Evolutionary conservation across 2,113 vertebrate species (phyloP), one percentile per base, ranked within the genome.

Genomic region (Xiphias gladius): DNA sequence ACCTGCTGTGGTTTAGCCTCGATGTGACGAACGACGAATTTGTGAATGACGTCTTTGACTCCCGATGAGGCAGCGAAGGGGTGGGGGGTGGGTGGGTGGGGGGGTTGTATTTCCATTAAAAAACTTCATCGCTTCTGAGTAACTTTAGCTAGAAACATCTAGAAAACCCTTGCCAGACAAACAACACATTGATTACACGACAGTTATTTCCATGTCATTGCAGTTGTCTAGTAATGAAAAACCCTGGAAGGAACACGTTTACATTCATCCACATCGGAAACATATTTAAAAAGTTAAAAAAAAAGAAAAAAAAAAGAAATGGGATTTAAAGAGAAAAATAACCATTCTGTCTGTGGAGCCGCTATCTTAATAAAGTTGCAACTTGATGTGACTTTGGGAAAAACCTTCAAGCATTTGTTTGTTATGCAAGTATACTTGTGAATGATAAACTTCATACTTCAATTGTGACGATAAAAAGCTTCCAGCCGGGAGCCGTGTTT

Each of bases 401-500:
- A 79, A 84, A 76, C 68, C 89, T 94, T 95, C 86, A 91, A 95
- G 93, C 94, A 91, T 96, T 84, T 96, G 94, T 96, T 95, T 95
- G 96, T 97, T 96, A 95, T 96, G 97, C 94, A 95, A 96, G 96
- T 96, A 77, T 92, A 96, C 94, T 94, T 93, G 95, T 95, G 95
- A 96, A 95, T 96, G 95, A 96, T 89, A 84, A 90, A 95, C 96
- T 94, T 96, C 95, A 95, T 95, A 95, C 93, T 92, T 94, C 89
- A 94, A 91, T 96, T 96, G 96, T 96, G 96, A 96, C 96, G 95
- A 96, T 91, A 85, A 85, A 88, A 90, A 70, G 83, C 87, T 95
- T 95, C 96, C 94, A 95, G 95, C 96, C 78, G 96, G 96, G 81
- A 97, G 95, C 93, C 72, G 91, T 96, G 96, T 97, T 96, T 97